Conservation (phyloP, 1,140 invertebrate species). For the Zaprionus taronus region DNA sequence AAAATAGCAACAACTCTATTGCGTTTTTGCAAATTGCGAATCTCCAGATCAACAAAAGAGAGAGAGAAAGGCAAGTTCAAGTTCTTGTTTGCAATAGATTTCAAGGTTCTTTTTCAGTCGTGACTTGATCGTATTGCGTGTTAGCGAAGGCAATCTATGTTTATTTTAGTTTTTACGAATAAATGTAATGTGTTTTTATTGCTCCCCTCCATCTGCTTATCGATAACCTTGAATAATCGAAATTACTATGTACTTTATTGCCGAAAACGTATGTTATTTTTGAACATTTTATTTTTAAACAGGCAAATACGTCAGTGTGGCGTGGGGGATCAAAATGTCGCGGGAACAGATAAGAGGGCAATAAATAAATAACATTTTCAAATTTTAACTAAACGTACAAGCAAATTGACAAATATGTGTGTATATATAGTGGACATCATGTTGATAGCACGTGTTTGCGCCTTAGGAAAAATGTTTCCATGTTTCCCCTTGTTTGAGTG, state of each 20-base stretch:
- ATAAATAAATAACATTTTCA: constrained; percentile 32
- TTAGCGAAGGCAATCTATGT: background rate
- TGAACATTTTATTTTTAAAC: constrained; percentile 32
- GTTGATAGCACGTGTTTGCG: constrained; percentile 28
- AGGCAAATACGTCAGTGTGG: constrained; percentile 39
- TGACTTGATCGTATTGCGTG: constrained; percentile 13
- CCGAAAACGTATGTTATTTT: constrained; percentile 35
- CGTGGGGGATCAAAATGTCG: constrained; percentile 44
- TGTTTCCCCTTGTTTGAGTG: constrained; percentile 19
- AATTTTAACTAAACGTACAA: background rate
- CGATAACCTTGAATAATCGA: constrained; percentile 56
- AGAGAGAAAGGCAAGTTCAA: constrained; percentile 54
- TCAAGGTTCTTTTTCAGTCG: constrained; percentile 17
- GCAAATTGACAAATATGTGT: constrained; percentile 2
- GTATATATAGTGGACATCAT: constrained; percentile 13
- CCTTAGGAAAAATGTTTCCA: constrained; percentile 16
- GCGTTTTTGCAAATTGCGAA: constrained; percentile 22
- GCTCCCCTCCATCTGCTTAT: constrained; percentile 3
- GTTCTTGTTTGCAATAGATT: constrained; percentile 30
- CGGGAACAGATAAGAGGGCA: constrained; percentile 49
- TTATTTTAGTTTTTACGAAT: constrained; percentile 1
- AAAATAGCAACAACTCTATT: constrained; percentile 31
- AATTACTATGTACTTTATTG: constrained; percentile 24
- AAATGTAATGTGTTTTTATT: constrained; percentile 25
- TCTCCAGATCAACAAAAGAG: constrained; percentile 1